phyloP scores from a whole-genome alignment of 2,113 vertebrate species.

The Benitochromis conjunctus region DNA sequence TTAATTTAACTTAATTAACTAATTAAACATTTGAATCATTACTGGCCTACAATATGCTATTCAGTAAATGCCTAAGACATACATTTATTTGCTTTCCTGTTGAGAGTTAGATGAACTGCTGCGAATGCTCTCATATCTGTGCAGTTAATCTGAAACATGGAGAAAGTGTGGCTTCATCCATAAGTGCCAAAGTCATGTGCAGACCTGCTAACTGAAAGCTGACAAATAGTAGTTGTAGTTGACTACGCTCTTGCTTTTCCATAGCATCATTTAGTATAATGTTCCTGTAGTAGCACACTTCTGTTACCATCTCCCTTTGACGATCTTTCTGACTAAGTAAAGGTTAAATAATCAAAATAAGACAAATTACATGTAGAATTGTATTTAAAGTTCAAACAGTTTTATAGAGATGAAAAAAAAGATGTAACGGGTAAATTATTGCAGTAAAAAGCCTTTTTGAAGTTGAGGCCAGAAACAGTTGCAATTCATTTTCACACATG shows the following conservation, averaged over 20 bases:
- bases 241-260: neutral
- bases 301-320: neutral
- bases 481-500: neutral
- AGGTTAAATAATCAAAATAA: neutral
- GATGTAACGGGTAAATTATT: neutral
- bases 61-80: neutral
- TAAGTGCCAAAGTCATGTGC: neutral
- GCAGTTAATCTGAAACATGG: neutral
- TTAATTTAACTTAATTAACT: neutral
- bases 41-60: neutral
- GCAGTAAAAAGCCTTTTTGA: neutral
- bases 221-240: neutral
- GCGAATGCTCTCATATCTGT: neutral
- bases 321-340: neutral
- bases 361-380: neutral
- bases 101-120: neutral
- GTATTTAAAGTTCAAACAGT: neutral
- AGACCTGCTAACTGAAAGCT: neutral
- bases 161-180: neutral
- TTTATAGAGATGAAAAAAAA: neutral
- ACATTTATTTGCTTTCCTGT: neutral
- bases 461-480: neutral
- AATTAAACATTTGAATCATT: neutral
- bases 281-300: neutral
- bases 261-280: neutral